phyloP scores from a whole-genome alignment of 2,797 vertebrate species.

The Lacerta agilis region DNA sequence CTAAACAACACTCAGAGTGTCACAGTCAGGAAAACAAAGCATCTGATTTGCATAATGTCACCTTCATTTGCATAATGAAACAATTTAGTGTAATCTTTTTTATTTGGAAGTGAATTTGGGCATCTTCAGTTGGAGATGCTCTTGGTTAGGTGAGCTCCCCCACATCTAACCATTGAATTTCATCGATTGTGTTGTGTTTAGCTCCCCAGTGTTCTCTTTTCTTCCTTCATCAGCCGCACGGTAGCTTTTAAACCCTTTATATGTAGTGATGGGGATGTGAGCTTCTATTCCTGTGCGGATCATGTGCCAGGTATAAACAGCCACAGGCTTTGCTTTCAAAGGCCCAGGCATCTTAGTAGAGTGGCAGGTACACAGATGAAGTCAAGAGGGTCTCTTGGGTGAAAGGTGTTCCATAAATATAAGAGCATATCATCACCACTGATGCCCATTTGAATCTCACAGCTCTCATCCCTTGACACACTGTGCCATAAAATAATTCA shows the following conservation, averaged over 20 bases:
- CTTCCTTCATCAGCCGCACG: not conserved
- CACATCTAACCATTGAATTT: not conserved
- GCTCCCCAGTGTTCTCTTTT: not conserved
- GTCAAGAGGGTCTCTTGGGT: not conserved
- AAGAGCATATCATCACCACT: not conserved
- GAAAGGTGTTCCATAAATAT: not conserved
- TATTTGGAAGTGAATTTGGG: conserved; percentile 8
- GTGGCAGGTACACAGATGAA: not conserved
- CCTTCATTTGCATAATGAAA: conserved; percentile 21
- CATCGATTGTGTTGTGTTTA: not conserved
- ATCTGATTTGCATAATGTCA: conserved; percentile 9
- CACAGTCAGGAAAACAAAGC: conserved; percentile 26
- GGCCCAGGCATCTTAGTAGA: not conserved
- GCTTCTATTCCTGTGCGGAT: not conserved
- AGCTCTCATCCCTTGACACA: not conserved
- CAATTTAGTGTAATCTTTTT: conserved; percentile 6
- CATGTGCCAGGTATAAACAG: not conserved
- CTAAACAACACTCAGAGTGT: not conserved
- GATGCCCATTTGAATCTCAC: rapidly evolving
- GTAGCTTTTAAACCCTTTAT: not conserved
- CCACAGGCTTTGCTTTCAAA: not conserved
- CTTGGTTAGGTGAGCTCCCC: no score
- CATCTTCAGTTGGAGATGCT: not conserved
- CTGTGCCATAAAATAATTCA: not conserved
- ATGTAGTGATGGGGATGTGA: rapidly evolving